Conservation (phyloP, 2,797 vertebrate species). For the Emydoidea blandingii region DNA sequence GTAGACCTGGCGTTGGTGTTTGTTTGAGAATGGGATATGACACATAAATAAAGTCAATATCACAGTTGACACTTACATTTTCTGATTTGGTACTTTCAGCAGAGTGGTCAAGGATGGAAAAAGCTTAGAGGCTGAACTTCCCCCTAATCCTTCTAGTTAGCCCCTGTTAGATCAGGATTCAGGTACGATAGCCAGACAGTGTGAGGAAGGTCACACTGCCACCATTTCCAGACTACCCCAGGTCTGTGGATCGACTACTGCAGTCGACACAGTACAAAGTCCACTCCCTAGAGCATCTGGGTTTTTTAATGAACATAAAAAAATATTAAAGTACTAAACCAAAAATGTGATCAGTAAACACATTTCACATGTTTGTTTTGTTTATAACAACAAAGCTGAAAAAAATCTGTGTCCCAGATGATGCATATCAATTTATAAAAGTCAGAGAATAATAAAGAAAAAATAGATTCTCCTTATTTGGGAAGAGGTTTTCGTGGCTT, state of each 20-base stretch:
- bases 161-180: background rate
- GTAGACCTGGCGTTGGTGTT: too few relatives aligned
- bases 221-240: background rate
- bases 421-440: background rate
- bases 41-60: background rate
- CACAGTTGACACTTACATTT: background rate
- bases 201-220: background rate
- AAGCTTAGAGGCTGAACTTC: background rate
- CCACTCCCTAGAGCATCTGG: background rate
- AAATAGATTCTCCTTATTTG: constrained; percentile 9
- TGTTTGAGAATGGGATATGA: too few relatives aligned
- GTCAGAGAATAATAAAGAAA: background rate
- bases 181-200: background rate
- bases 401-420: background rate
- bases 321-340: constrained; percentile 5
- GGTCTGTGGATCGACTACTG: background rate
- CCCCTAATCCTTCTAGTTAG: background rate
- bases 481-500: constrained; percentile 1
- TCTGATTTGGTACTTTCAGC: background rate
- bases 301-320: background rate
- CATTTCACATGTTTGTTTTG: background rate
- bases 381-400: background rate
- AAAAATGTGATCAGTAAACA: background rate
- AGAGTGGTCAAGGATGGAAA: background rate
- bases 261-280: background rate